Conservation (phyloP, 2,888 invertebrate genomes). For the Gymnocheta viridis region DNA sequence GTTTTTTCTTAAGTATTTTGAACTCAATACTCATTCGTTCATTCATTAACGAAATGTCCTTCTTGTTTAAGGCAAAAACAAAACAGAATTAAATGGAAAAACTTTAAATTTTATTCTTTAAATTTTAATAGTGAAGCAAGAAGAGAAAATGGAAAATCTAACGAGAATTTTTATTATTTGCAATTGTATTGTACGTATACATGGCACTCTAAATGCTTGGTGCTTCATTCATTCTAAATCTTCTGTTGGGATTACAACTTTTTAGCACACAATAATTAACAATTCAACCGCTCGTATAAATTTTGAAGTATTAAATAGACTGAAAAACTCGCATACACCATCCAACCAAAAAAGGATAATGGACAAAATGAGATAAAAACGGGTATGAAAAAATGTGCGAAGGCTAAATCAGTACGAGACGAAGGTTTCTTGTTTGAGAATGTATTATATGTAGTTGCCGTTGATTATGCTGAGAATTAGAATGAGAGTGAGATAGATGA, state of each 20-base stretch:
- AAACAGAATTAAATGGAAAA: constrained; percentile 11
- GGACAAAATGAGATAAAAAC: constrained; percentile 64
- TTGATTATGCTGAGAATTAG: constrained; percentile 25
- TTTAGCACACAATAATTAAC: constrained; percentile 71
- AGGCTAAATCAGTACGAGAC: constrained; percentile 6
- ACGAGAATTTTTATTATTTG: constrained; percentile 16
- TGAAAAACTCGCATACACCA: constrained; percentile 19
- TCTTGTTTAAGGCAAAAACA: constrained; percentile 36
- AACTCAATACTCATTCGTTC: constrained; percentile 62
- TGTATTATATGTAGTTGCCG: constrained; percentile 25
- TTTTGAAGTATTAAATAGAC: constrained; percentile 69
- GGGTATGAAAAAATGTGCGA: background rate
- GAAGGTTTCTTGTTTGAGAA: constrained; percentile 10
- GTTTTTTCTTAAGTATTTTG: constrained; percentile 40
- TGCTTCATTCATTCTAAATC: constrained; percentile 61
- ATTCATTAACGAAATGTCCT: constrained; percentile 64
- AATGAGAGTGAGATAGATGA: background rate
- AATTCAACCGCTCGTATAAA: constrained; percentile 70
- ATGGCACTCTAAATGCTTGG: background rate
- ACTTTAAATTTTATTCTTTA: constrained; percentile 45
- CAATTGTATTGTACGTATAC: background rate
- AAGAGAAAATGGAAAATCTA: constrained; percentile 12
- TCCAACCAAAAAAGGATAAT: constrained; percentile 53
- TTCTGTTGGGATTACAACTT: constrained; percentile 71
- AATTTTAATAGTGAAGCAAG: constrained; percentile 15